Conservation (phyloP, 2,888 invertebrate genomes). For the Lepidocyrtoides sp. region DNA sequence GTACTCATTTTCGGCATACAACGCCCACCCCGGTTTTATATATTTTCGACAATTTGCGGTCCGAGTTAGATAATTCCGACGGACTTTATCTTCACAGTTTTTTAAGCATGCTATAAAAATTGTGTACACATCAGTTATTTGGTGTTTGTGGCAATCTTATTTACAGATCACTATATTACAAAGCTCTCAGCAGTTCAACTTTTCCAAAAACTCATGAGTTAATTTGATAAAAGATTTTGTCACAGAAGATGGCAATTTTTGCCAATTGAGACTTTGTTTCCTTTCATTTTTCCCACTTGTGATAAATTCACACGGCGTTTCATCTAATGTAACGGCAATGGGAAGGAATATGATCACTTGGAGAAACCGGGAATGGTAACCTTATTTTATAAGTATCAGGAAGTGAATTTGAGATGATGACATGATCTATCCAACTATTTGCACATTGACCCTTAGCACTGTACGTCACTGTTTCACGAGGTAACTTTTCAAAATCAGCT, state of each 20-base stretch:
- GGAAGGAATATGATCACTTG: conserved; percentile 39
- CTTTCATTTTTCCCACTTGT: background rate
- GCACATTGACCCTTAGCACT: background rate
- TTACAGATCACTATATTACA: too few relatives aligned
- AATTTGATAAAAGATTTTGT: too few relatives aligned
- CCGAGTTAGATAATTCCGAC: too few relatives aligned
- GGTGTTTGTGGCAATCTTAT: too few relatives aligned
- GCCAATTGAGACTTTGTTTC: background rate
- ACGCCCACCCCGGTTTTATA: background rate
- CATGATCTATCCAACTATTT: conserved; percentile 28
- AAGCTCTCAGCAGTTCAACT: too few relatives aligned
- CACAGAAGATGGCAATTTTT: background rate
- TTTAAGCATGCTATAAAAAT: too few relatives aligned
- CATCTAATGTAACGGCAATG: background rate
- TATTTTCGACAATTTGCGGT: background rate
- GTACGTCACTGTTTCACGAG: background rate
- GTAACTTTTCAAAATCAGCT: background rate
- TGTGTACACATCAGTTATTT: too few relatives aligned
- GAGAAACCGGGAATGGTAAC: background rate
- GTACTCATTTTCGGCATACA: background rate
- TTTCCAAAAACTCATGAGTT: too few relatives aligned
- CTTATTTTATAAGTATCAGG: background rate
- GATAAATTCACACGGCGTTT: background rate
- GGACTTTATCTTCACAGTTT: too few relatives aligned
- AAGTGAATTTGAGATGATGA: background rate